Evolutionary conservation across 2,888 invertebrate species (phyloP).

Genomic region (Hirtodrosophila histrioides): DNA sequence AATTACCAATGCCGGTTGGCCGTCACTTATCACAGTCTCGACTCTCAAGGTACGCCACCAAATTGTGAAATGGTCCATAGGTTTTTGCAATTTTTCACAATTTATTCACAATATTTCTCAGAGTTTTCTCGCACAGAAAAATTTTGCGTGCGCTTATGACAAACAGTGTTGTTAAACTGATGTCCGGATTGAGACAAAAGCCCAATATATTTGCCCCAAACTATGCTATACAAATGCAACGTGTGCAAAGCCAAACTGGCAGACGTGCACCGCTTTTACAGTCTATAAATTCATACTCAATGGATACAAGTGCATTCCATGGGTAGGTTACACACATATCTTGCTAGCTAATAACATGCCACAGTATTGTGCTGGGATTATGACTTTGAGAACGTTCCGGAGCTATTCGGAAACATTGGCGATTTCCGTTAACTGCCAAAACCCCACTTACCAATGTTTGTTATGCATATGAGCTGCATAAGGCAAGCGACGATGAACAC

Average conservation of each 20-base stretch:
- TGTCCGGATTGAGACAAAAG: conserved; percentile 3
- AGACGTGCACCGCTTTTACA: not conserved
- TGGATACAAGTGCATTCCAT: not conserved
- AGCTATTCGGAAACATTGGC: conserved; percentile 2
- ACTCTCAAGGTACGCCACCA: too few species aligned
- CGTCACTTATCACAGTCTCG: too few species aligned
- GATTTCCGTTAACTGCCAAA: conserved; percentile 11
- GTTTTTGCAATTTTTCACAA: too few species aligned
- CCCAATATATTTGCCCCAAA: not conserved
- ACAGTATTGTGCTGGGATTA: conserved; percentile 5
- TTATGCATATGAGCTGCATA: conserved; percentile 13
- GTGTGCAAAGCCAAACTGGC: not conserved
- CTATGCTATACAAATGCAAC: conserved; percentile 10
- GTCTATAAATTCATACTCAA: not conserved
- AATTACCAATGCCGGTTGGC: too few species aligned
- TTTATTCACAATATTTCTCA: too few species aligned
- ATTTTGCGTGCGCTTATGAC: too few species aligned
- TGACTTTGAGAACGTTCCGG: conserved; percentile 1
- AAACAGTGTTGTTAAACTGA: too few species aligned
- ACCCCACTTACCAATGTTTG: not conserved
- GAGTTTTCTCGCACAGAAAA: too few species aligned
- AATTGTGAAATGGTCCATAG: too few species aligned
- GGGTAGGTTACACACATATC: too few species aligned
- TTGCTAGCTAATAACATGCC: not conserved
- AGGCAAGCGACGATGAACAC: conserved; percentile 27